phyloP scores from a whole-genome alignment of 2,888 invertebrate genomes.

The Yponomeuta sedellus region DNA sequence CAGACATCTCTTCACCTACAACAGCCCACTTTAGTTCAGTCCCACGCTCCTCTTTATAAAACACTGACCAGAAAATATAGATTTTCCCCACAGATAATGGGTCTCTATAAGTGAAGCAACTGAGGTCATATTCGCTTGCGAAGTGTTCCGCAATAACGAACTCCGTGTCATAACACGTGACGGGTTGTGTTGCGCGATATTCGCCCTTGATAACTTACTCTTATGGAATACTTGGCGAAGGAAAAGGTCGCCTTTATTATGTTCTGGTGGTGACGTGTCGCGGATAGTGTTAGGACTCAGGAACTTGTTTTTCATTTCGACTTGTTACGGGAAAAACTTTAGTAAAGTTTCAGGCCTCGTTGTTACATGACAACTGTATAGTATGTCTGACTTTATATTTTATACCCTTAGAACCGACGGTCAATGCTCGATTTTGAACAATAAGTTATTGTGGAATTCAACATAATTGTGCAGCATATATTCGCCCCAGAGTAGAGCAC shows the following conservation, averaged over 20 bases:
- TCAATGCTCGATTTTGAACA: too few relatives aligned
- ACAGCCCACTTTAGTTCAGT: neutral
- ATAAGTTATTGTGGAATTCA: too few relatives aligned
- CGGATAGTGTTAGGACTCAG: neutral
- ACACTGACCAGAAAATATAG: neutral
- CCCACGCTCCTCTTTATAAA: neutral
- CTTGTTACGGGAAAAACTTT: too few relatives aligned
- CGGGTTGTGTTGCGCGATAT: conserved; percentile 1
- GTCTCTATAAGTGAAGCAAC: neutral
- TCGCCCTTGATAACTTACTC: neutral
- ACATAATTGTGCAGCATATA: too few relatives aligned
- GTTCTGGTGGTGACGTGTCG: neutral
- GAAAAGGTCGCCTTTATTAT: neutral
- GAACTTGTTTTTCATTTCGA: neutral
- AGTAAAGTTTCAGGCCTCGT: too few relatives aligned
- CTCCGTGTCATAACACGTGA: conserved; percentile 13
- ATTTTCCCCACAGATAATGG: neutral
- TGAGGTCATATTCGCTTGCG: neutral
- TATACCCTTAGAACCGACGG: too few relatives aligned
- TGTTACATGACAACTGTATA: too few relatives aligned
- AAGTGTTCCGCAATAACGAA: conserved; percentile 8
- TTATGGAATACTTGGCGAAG: neutral
- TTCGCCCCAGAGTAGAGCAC: too few relatives aligned
- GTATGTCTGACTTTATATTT: too few relatives aligned
- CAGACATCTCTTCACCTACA: neutral